Percentiles rank a stretch among this genome's conserved stretches.
phyloP scores from a whole-genome alignment of 2,797 vertebrate genomes.

The Crenichthys baileyi region DNA sequence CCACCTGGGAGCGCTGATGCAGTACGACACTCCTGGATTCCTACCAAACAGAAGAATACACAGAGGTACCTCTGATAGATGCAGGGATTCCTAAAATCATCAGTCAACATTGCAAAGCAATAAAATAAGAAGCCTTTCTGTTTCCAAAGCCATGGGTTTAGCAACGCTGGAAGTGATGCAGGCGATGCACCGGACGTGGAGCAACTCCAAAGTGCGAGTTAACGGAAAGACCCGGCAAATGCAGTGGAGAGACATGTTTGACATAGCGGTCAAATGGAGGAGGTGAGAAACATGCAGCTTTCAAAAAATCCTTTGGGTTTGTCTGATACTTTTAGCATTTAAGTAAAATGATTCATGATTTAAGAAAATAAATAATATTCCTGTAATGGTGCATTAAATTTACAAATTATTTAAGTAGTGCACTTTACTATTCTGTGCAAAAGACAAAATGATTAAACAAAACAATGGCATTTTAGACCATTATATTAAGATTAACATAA shows the following conservation, averaged over 20 bases:
- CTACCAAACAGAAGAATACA: slow-evolving; percentile 94
- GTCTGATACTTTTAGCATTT: background rate
- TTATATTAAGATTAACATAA: background rate
- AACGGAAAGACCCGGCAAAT: slow-evolving; percentile 94
- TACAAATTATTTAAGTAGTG: background rate
- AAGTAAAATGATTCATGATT: background rate
- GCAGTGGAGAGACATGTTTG: slow-evolving; percentile 99
- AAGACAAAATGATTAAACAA: background rate
- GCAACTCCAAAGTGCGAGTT: slow-evolving; percentile 95
- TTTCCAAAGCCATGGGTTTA: slow-evolving; percentile 90
- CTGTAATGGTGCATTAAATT: background rate
- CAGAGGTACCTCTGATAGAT: slow-evolving; percentile 83
- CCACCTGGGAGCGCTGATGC: slow-evolving; percentile 93
- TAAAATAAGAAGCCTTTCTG: background rate
- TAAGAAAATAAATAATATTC: no score
- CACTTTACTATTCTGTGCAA: background rate
- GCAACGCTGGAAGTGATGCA: slow-evolving; percentile 98
- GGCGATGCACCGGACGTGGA: slow-evolving; percentile 94
- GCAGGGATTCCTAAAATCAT: background rate
- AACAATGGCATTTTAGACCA: background rate
- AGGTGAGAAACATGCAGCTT: slow-evolving; percentile 79
- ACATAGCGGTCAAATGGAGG: slow-evolving; percentile 97
- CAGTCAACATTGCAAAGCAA: no score
- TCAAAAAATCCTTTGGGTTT: background rate
- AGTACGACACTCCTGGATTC: slow-evolving; percentile 95